phyloP scores from a whole-genome alignment of 92 coral and sea anemone species.

The Zoanthus sociatus region DNA sequence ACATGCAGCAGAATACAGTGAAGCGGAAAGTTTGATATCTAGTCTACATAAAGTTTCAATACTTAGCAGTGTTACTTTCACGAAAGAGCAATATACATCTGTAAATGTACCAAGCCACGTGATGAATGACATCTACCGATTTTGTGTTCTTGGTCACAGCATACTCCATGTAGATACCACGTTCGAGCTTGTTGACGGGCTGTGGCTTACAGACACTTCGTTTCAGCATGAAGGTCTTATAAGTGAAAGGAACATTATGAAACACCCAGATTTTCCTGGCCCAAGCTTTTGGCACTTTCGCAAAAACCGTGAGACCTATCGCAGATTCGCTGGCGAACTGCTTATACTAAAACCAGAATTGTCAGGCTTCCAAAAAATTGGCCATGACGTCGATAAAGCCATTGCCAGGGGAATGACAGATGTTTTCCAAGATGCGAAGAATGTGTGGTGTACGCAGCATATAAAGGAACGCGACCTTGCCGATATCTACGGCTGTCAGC shows the following conservation, averaged over 20 bases:
- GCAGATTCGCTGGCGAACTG: slow-evolving; percentile 66
- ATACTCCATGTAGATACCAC: slow-evolving; percentile 68
- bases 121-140: slow-evolving; percentile 63
- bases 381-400: slow-evolving; percentile 73
- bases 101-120: slow-evolving; percentile 53
- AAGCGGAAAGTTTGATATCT: slow-evolving; percentile 49
- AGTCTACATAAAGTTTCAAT: slow-evolving; percentile 55
- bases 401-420: slow-evolving; percentile 64
- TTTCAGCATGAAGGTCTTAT: slow-evolving; percentile 67
- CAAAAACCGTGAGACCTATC: slow-evolving; percentile 47
- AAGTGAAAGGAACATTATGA: slow-evolving; percentile 21
- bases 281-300: slow-evolving; percentile 67
- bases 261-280: slow-evolving; percentile 75
- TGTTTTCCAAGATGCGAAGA: slow-evolving; percentile 61
- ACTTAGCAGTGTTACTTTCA: slow-evolving; percentile 56
- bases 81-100: slow-evolving; percentile 54
- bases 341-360: slow-evolving; percentile 68
- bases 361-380: slow-evolving; percentile 57
- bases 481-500: slow-evolving; percentile 58
- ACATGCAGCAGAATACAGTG: slow-evolving; percentile 41
- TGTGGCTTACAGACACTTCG: slow-evolving; percentile 74
- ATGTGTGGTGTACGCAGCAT: slow-evolving; percentile 55
- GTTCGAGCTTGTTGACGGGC: slow-evolving; percentile 75
- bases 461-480: slow-evolving; percentile 34
- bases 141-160: slow-evolving; percentile 61